Percentiles rank a stretch among this genome's conserved stretches.
phyloP scores from a whole-genome alignment of 2,113 vertebrate species.

The Phylloscopus whistleri region DNA sequence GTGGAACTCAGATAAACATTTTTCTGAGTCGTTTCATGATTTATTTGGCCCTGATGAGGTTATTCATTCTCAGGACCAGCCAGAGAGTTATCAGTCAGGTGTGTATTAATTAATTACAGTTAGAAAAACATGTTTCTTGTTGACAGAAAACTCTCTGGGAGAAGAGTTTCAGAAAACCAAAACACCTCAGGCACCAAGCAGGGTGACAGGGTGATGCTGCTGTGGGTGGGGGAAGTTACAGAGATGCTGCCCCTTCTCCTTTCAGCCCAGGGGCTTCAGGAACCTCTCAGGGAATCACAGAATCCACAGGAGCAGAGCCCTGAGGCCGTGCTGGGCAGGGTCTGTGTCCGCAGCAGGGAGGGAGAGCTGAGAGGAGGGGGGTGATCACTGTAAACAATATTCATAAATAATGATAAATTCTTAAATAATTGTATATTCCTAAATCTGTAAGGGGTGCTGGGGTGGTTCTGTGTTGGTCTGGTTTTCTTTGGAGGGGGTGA shows the following conservation, averaged over 20 bases:
- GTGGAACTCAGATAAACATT: neutral
- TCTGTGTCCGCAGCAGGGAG: neutral
- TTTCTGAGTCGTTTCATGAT: neutral
- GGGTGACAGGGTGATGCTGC: neutral
- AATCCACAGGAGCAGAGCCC: neutral
- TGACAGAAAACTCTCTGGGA: no score
- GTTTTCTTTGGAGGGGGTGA: neutral
- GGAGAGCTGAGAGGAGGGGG: neutral
- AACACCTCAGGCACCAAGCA: no score
- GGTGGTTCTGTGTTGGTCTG: fast-evolving
- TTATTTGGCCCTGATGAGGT: neutral
- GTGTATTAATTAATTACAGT: no score
- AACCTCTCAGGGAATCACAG: neutral
- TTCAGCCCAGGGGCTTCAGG: neutral
- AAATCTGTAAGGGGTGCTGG: no score
- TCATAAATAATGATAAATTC: no score
- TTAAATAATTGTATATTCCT: no score
- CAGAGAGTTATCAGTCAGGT: no score
- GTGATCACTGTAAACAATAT: fast-evolving
- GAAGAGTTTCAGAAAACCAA: no score
- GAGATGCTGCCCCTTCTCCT: neutral
- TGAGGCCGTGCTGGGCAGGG: neutral
- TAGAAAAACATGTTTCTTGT: no score
- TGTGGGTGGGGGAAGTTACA: neutral
- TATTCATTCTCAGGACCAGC: neutral